A percentile compares a stretch with the other conserved stretches of the same genome.
phyloP scores from a whole-genome alignment of 2,797 vertebrate genomes.

The Pelodytes ibericus region DNA sequence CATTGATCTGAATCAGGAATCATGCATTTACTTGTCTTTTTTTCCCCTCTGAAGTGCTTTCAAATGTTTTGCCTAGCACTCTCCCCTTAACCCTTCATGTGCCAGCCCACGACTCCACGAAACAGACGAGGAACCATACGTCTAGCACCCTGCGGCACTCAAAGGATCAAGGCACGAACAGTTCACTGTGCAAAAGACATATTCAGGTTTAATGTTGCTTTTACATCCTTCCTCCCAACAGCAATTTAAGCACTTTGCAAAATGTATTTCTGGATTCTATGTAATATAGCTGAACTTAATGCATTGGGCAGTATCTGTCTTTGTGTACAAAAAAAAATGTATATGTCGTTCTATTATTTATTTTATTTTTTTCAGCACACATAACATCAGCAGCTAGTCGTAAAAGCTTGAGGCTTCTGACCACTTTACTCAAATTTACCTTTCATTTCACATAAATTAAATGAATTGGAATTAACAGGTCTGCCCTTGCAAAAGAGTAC shows the following conservation, averaged over 20 bases:
- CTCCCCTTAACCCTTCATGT: slow-evolving; percentile 48
- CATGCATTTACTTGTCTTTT: slow-evolving; percentile 67
- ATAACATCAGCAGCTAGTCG: slow-evolving; percentile 61
- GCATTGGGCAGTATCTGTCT: slow-evolving; percentile 59
- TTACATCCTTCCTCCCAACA: slow-evolving; percentile 61
- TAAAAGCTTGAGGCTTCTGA: slow-evolving; percentile 66
- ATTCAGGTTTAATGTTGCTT: slow-evolving; percentile 77
- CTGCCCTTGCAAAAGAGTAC: slow-evolving; percentile 74
- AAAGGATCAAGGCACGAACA: slow-evolving; percentile 59
- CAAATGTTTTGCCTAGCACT: slow-evolving; percentile 69
- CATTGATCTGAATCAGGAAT: slow-evolving; percentile 61
- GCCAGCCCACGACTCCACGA: neutral
- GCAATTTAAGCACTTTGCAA: slow-evolving; percentile 47
- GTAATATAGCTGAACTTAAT: slow-evolving; percentile 56
- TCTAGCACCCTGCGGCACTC: neutral
- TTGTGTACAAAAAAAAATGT: slow-evolving; percentile 11
- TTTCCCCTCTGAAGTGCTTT: slow-evolving; percentile 68
- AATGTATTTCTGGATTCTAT: slow-evolving; percentile 60
- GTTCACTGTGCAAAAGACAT: slow-evolving; percentile 66
- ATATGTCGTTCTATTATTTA: slow-evolving; percentile 57
- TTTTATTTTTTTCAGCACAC: slow-evolving; percentile 54
- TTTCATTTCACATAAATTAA: slow-evolving; percentile 73
- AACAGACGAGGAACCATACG: neutral
- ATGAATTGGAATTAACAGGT: slow-evolving; percentile 82
- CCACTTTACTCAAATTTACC: slow-evolving; percentile 66